These are phyloP conservation scores for Phaenicophaeus curvirostris DNA, from an alignment of 2,797 vertebrate genomes.

Conservation along the genomic window DNA sequence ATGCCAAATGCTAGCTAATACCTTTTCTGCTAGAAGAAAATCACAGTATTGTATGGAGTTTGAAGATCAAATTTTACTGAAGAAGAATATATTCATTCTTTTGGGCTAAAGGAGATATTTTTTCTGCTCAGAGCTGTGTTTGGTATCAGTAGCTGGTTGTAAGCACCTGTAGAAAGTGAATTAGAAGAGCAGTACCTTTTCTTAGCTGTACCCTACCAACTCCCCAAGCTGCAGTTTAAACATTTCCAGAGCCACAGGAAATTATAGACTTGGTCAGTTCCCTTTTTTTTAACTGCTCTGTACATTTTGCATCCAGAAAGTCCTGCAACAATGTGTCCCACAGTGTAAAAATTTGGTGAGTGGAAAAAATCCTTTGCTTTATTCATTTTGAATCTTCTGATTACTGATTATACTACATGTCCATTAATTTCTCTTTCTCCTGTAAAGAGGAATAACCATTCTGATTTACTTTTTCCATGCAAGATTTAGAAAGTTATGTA, in stretches of 20 bases:
- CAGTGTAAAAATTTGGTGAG: not conserved
- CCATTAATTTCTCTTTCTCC: not conserved
- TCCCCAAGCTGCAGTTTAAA: not conserved
- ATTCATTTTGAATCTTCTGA: not conserved
- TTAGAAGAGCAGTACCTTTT: not conserved
- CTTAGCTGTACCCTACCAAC: not conserved
- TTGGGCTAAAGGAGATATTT: not conserved
- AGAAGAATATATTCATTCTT: not conserved
- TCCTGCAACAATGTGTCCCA: not conserved
- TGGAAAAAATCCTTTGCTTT: not conserved
- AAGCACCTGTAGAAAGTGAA: not conserved
- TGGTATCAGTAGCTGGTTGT: not conserved
- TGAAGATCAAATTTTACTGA: not conserved
- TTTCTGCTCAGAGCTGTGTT: not conserved
- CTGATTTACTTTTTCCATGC: not conserved
- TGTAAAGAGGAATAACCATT: not conserved
- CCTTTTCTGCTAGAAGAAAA: not conserved
- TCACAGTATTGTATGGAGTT: not conserved
- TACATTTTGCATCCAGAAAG: not conserved
- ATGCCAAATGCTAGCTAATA: not conserved
- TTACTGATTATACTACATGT: not conserved
- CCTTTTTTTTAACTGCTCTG: not conserved
- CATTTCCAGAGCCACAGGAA: not conserved
- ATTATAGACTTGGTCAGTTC: not conserved
- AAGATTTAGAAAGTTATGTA: not conserved